These are phyloP conservation scores for Eretmochelys imbricata DNA, from an alignment of 2,113 vertebrate genomes.

Conservation along the genomic window DNA sequence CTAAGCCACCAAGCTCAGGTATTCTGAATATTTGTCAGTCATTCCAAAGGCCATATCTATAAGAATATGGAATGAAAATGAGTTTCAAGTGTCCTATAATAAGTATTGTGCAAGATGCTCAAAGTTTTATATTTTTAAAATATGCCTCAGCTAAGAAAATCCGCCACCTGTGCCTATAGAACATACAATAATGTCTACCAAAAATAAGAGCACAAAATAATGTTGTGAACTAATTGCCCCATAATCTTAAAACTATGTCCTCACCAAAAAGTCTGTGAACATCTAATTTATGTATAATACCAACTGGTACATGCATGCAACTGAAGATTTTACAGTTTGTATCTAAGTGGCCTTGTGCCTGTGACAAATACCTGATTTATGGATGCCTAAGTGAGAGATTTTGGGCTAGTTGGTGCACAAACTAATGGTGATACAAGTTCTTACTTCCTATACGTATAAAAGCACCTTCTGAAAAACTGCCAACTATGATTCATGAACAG, in stretches of 20 bases:
- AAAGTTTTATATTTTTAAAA: background rate
- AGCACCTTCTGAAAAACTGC: background rate
- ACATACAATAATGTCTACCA: background rate
- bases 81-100: background rate
- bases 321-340: background rate
- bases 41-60: background rate
- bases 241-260: background rate
- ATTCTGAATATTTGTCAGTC: background rate
- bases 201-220: background rate
- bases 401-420: background rate
- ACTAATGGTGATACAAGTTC: background rate
- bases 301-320: rapidly evolving
- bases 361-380: background rate
- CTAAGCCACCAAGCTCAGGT: background rate
- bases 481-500: background rate
- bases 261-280: background rate
- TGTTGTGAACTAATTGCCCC: background rate
- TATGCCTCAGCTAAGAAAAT: background rate
- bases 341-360: background rate
- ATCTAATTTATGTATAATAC: background rate
- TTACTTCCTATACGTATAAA: background rate
- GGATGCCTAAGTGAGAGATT: background rate
- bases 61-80: background rate
- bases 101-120: slow-evolving; percentile 1
- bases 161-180: background rate